phyloP scores from a whole-genome alignment of 2,797 vertebrate species.

The Yasuhikotakia modesta region DNA sequence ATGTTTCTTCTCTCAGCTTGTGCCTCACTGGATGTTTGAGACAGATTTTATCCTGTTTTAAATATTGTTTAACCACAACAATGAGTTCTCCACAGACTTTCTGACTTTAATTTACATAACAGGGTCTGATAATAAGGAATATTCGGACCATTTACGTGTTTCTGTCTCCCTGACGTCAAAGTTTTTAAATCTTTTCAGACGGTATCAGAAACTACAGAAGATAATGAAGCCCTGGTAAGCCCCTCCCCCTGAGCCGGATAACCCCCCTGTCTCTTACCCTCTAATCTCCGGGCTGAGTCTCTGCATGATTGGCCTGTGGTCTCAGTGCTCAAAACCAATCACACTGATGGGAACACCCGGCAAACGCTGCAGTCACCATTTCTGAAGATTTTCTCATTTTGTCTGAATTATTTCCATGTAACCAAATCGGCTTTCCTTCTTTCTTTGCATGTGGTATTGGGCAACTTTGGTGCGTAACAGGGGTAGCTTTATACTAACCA shows the following conservation, averaged over 20 bases:
- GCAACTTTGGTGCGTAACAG: constrained; percentile 55
- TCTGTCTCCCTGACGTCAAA: constrained; percentile 70
- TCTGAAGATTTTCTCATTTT: constrained; percentile 52
- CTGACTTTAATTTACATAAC: constrained; percentile 24
- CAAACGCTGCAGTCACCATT: constrained; percentile 50
- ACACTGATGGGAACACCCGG: constrained; percentile 56
- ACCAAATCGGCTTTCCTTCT: constrained; percentile 55
- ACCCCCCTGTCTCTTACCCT: constrained; percentile 76
- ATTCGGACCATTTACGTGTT: constrained; percentile 51
- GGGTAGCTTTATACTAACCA: constrained; percentile 37
- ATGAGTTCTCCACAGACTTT: constrained; percentile 18
- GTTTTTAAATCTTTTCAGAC: constrained; percentile 95
- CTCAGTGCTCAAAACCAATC: constrained; percentile 60
- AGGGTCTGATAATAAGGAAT: constrained; percentile 40
- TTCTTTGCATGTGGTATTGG: constrained; percentile 75
- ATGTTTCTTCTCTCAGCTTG: constrained; percentile 5
- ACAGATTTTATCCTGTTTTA: constrained; percentile 2
- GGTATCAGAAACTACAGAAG: constrained; percentile 99
- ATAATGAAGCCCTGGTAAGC: constrained; percentile 99
- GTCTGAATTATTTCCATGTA: constrained; percentile 56
- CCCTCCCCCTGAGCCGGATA: constrained; percentile 66
- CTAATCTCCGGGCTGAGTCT: constrained; percentile 73
- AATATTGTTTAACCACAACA: constrained; percentile 19
- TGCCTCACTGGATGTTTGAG: constrained; percentile 13
- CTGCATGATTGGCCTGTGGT: constrained; percentile 82